phyloP scores from a whole-genome alignment of 2,888 invertebrate species.

The Nesidiocoris tenuis region DNA sequence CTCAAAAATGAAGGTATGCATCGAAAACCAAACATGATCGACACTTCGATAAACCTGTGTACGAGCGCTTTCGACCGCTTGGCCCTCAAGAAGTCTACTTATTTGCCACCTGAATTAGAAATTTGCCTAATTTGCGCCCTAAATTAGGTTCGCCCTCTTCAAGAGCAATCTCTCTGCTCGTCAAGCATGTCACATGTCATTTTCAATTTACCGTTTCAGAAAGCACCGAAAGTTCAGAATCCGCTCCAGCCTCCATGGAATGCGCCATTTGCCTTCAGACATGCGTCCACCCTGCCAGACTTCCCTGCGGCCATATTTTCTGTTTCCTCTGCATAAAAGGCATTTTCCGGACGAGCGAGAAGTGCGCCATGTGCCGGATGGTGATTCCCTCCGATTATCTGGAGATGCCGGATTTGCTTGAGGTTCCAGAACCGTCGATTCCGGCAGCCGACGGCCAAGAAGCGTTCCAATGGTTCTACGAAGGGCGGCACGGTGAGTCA shows the following conservation, averaged over 20 bases:
- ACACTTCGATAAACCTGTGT: too few species aligned
- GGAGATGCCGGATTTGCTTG: slow-evolving; percentile 77
- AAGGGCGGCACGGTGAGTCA: slow-evolving; percentile 81
- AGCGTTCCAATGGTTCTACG: slow-evolving; percentile 92
- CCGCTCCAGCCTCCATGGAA: slow-evolving; percentile 57
- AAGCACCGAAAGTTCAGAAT: background rate
- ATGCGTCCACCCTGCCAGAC: slow-evolving; percentile 85
- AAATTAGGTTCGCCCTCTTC: background rate
- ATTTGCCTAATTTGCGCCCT: too few species aligned
- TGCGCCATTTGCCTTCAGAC: slow-evolving; percentile 91
- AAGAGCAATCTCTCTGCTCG: background rate
- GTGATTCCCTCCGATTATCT: slow-evolving; percentile 86
- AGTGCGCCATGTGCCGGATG: slow-evolving; percentile 90
- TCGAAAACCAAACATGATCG: too few species aligned
- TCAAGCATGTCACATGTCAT: too few species aligned
- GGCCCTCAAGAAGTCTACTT: too few species aligned
- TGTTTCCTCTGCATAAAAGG: slow-evolving; percentile 96
- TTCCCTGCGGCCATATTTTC: slow-evolving; percentile 94
- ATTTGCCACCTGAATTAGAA: too few species aligned
- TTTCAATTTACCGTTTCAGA: too few species aligned
- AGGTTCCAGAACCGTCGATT: slow-evolving; percentile 55
- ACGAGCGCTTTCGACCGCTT: too few species aligned
- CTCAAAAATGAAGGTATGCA: slow-evolving; percentile 1
- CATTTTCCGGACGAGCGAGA: slow-evolving; percentile 78
- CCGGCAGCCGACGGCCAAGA: slow-evolving; percentile 60